Evolutionary conservation across 2,888 invertebrate genomes (phyloP).

Genomic region (Meloe dianella): DNA sequence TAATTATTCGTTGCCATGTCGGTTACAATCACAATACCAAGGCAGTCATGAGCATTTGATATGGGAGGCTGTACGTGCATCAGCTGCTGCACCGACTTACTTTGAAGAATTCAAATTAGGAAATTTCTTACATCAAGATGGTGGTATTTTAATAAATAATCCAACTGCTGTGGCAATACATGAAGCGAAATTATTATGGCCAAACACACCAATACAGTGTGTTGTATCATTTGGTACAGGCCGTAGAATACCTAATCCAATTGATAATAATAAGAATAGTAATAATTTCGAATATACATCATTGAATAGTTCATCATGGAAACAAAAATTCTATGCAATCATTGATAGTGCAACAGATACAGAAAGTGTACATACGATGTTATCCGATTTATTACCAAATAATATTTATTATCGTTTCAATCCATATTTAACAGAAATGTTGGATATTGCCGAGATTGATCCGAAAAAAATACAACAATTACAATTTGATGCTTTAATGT

Average conservation of each 20-base stretch:
- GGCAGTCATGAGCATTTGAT: conserved; percentile 73
- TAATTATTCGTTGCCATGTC: conserved; percentile 78
- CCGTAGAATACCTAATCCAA: conserved; percentile 60
- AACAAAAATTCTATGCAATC: conserved; percentile 79
- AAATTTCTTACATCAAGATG: conserved; percentile 69
- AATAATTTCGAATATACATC: conserved; percentile 75
- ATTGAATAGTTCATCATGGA: conserved; percentile 80
- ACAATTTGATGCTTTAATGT: conserved; percentile 77
- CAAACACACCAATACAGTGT: conserved; percentile 73
- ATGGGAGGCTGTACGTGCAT: conserved; percentile 88
- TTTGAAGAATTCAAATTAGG: conserved; percentile 81
- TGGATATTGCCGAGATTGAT: conserved; percentile 81
- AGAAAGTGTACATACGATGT: conserved; percentile 78
- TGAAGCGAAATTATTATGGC: conserved; percentile 84
- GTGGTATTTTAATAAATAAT: conserved; percentile 84
- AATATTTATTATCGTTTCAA: conserved; percentile 84
- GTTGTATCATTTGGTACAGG: conserved; percentile 86
- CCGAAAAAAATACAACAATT: conserved; percentile 74
- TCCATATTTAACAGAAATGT: conserved; percentile 81
- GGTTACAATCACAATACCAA: conserved; percentile 71
- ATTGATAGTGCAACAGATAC: conserved; percentile 87
- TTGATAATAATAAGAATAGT: conserved; percentile 54
- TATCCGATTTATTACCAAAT: conserved; percentile 77
- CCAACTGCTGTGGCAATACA: conserved; percentile 88
- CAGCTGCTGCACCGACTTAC: conserved; percentile 91